Conservation (phyloP, 2,113 vertebrate genomes). For the Eptesicus fuscus region DNA sequence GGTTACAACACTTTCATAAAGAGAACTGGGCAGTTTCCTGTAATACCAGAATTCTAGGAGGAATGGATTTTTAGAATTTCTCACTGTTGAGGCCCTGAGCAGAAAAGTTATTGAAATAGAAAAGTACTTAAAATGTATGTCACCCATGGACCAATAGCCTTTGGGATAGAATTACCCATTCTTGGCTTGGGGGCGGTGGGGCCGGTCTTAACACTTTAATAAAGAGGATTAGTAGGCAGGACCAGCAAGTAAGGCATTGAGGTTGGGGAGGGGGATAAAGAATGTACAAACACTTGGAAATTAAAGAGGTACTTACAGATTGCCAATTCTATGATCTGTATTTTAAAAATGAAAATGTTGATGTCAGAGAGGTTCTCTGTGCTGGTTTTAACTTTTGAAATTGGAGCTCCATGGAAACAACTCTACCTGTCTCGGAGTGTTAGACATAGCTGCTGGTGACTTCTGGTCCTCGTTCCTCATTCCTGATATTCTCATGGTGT, state of each 20-base stretch:
- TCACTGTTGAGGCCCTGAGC: background rate
- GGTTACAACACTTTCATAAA: background rate
- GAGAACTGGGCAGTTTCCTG: background rate
- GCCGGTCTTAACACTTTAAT: background rate
- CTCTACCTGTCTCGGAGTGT: background rate
- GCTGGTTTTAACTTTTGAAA: constrained; percentile 11
- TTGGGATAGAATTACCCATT: background rate
- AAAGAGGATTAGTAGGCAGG: background rate
- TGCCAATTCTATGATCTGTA: background rate
- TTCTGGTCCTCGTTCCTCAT: background rate
- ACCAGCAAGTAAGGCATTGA: background rate
- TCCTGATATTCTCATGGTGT: background rate
- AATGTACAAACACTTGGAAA: background rate
- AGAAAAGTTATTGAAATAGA: background rate
- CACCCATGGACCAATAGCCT: background rate
- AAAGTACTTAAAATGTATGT: background rate
- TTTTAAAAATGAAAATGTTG: constrained; percentile 21
- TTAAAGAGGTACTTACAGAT: background rate
- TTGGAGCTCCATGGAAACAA: background rate
- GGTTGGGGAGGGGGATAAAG: background rate
- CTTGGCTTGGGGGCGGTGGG: background rate
- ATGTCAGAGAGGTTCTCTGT: background rate
- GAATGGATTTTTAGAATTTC: background rate
- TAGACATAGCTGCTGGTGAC: background rate
- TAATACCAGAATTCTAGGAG: background rate